These are phyloP conservation scores for Lepidurus apus DNA, from an alignment of 1,140 invertebrate genomes.

Conservation along the genomic window DNA sequence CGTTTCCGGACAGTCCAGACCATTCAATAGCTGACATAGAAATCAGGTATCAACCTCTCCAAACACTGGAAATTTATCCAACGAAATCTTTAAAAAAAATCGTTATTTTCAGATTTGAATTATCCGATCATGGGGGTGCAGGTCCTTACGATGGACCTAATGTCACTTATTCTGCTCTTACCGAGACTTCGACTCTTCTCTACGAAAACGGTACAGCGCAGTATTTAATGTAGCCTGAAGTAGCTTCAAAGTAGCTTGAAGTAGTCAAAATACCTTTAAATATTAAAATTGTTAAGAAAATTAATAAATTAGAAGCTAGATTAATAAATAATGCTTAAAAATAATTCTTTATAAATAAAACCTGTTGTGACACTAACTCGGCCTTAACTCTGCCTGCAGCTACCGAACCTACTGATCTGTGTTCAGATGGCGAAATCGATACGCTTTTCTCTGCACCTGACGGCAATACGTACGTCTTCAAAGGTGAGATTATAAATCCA, in stretches of 20 bases:
- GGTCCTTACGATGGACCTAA: conserved; percentile 90
- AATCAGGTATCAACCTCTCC: conserved; percentile 53
- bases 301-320: background rate
- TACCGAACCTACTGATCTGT: conserved; percentile 61
- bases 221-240: too few species aligned
- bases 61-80: conserved; percentile 6
- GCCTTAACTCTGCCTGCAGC: conserved; percentile 30
- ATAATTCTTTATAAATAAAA: background rate
- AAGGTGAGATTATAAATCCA: conserved; percentile 52
- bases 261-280: too few species aligned
- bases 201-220: conserved; percentile 53
- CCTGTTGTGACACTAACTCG: background rate
- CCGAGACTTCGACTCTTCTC: conserved; percentile 75
- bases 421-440: conserved; percentile 71
- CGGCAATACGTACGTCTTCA: conserved; percentile 78
- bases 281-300: too few species aligned
- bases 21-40: conserved; percentile 76
- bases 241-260: too few species aligned
- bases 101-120: conserved; percentile 50
- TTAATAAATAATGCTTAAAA: background rate
- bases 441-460: conserved; percentile 78
- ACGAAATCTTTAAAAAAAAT: background rate
- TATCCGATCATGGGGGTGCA: conserved; percentile 83
- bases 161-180: conserved; percentile 83
- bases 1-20: conserved; percentile 62